Conservation (phyloP, 2,888 invertebrate genomes). For the Polyommatus icarus region DNA sequence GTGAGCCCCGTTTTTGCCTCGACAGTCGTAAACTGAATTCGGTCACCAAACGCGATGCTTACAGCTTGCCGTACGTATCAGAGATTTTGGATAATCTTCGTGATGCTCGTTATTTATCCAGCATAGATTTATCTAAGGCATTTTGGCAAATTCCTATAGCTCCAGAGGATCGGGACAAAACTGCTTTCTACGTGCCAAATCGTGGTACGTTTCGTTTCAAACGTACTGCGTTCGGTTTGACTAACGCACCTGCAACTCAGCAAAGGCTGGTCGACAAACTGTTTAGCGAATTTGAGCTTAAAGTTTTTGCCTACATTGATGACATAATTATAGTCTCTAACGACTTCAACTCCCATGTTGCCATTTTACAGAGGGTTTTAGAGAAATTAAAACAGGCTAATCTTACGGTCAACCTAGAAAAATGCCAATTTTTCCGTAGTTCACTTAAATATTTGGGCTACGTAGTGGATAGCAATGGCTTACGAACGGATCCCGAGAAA, state of each 20-base stretch:
- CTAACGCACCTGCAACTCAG: constrained; percentile 46
- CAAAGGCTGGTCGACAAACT: constrained; percentile 43
- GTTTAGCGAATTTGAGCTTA: constrained; percentile 37
- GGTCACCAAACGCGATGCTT: constrained; percentile 39
- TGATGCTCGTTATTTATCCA: constrained; percentile 42
- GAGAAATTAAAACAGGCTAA: constrained; percentile 33
- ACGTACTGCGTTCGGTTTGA: constrained; percentile 40
- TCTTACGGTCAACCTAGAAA: constrained; percentile 40
- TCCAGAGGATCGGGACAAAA: constrained; percentile 37
- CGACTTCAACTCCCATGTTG: neutral
- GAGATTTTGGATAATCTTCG: constrained; percentile 46
- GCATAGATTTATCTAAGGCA: constrained; percentile 41
- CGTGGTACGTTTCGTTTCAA: constrained; percentile 40
- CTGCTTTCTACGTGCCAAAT: constrained; percentile 41
- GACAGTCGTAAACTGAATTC: constrained; percentile 41
- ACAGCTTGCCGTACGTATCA: constrained; percentile 40
- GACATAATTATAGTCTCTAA: constrained; percentile 21
- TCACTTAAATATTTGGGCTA: constrained; percentile 40
- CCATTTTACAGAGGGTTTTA: constrained; percentile 36
- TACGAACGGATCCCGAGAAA: constrained; percentile 43
- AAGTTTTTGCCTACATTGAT: neutral
- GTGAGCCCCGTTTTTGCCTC: constrained; percentile 38
- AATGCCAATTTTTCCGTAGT: constrained; percentile 41
- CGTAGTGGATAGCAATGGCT: constrained; percentile 41
- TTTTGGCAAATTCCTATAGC: constrained; percentile 43